These are phyloP conservation scores for Archegozetes longisetosus DNA, from an alignment of 1,140 invertebrate species.

Conservation along the genomic window DNA sequence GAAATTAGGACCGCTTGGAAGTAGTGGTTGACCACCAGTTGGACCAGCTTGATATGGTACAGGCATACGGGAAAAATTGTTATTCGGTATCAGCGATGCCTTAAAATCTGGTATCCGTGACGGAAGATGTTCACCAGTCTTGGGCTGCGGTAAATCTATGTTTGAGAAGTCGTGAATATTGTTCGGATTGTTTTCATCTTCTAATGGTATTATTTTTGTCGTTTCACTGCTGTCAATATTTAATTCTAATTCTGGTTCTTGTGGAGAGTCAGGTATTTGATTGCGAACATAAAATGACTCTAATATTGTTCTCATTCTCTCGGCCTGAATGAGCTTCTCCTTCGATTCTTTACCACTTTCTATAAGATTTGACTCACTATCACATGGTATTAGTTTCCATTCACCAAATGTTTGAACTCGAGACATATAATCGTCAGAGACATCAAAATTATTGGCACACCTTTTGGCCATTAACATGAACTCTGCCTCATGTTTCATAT, in stretches of 20 bases:
- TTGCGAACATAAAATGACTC: slow-evolving; percentile 1
- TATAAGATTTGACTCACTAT: neutral
- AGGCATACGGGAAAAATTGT: neutral
- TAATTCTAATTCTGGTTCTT: slow-evolving; percentile 6
- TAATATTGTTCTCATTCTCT: neutral
- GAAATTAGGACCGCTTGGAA: neutral
- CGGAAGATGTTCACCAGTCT: neutral
- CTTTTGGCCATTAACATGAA: slow-evolving; percentile 1
- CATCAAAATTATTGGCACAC: neutral
- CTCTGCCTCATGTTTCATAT: slow-evolving; percentile 8
- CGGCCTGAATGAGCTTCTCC: neutral
- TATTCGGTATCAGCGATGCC: neutral
- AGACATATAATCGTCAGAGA: neutral
- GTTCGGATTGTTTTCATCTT: slow-evolving; percentile 9
- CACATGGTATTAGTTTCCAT: slow-evolving; percentile 5
- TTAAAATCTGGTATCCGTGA: neutral
- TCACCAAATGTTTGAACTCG: neutral
- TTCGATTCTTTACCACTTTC: slow-evolving; percentile 2
- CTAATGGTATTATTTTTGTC: slow-evolving; percentile 9
- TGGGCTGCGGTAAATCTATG: neutral
- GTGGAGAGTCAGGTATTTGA: slow-evolving; percentile 1
- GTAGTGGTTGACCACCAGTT: neutral
- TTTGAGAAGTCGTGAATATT: neutral
- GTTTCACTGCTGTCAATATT: neutral
- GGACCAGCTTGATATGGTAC: neutral